A percentile compares a stretch with the other conserved stretches of the same genome.
Conservation (phyloP, 2,888 invertebrate genomes). For the Suillia variegata region DNA sequence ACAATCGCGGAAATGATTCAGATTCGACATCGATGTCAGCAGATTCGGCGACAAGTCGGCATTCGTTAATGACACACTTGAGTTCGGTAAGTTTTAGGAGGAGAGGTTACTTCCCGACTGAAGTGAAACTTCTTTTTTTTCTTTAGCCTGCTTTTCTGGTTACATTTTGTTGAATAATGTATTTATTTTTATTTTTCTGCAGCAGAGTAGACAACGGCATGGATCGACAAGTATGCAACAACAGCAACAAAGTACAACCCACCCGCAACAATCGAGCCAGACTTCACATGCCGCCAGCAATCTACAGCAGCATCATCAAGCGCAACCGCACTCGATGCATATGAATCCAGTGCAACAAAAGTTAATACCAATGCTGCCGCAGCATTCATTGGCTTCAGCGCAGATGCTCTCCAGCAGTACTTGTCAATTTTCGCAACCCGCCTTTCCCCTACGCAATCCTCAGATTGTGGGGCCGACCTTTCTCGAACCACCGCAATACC, state of each 20-base stretch:
- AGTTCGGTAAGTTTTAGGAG: constrained; percentile 60
- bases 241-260: constrained; percentile 12
- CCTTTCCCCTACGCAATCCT: constrained; percentile 62
- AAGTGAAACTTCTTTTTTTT: no score
- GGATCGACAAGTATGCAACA: background rate
- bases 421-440: constrained; percentile 63
- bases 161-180: background rate
- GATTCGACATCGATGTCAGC: constrained; percentile 71
- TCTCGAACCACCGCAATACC: constrained; percentile 64
- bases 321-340: constrained; percentile 22
- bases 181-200: background rate
- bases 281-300: constrained; percentile 32
- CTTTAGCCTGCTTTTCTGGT: no score
- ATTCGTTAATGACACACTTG: constrained; percentile 63
- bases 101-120: background rate
- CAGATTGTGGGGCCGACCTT: constrained; percentile 55
- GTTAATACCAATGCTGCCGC: constrained; percentile 42
- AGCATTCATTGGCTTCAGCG: constrained; percentile 36
- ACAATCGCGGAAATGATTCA: constrained; percentile 57
- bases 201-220: constrained; percentile 29
- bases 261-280: constrained; percentile 40
- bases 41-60: constrained; percentile 70
- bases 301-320: constrained; percentile 30
- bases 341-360: constrained; percentile 31
- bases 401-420: constrained; percentile 48